Conservation (phyloP, 2,888 invertebrate genomes). For the Gisinianus flammeolus region DNA sequence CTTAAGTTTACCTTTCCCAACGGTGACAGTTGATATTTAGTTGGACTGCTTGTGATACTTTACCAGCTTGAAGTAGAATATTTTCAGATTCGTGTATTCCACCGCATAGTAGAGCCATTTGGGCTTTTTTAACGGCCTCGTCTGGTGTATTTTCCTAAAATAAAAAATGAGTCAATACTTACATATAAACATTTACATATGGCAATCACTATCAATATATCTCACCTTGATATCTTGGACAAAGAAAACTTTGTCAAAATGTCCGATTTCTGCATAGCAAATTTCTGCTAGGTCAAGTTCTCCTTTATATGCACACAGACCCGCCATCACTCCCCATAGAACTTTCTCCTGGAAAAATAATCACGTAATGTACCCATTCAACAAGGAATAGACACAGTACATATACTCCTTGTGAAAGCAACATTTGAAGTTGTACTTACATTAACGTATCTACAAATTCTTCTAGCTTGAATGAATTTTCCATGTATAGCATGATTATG, state of each 20-base stretch:
- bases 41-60: constrained; percentile 74
- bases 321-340: constrained; percentile 95
- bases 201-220: neutral
- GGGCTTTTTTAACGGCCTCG: constrained; percentile 69
- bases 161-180: neutral
- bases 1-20: constrained; percentile 70
- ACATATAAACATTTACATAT: neutral
- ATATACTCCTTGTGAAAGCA: neutral
- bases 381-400: neutral
- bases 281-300: constrained; percentile 91
- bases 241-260: constrained; percentile 84
- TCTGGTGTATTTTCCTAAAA: constrained; percentile 64
- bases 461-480: constrained; percentile 83
- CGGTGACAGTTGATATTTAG: constrained; percentile 74
- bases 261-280: constrained; percentile 88
- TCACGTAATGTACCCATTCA: too few relatives aligned
- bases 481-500: constrained; percentile 75
- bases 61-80: constrained; percentile 72
- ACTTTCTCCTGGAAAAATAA: constrained; percentile 58
- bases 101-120: constrained; percentile 72
- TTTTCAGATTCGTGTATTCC: constrained; percentile 74
- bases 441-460: constrained; percentile 75
- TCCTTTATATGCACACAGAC: constrained; percentile 83
- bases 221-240: constrained; percentile 79
- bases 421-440: constrained; percentile 61